Evolutionary conservation across 2,888 invertebrate genomes (phyloP).

Genomic region (Ectemnius cavifrons): DNA sequence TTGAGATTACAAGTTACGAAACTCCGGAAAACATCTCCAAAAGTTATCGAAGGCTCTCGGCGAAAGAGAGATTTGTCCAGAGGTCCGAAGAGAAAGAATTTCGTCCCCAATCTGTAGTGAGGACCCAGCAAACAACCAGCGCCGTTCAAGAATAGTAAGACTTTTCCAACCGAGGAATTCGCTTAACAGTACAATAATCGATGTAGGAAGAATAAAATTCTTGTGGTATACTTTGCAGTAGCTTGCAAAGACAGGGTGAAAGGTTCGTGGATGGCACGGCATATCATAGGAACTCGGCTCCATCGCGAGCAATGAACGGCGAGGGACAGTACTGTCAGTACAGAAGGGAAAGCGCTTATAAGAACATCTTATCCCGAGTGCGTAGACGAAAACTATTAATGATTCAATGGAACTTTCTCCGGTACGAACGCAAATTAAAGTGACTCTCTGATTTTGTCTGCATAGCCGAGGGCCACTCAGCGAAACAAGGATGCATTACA

Average conservation of each 20-base stretch:
- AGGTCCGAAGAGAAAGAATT: constrained; percentile 29
- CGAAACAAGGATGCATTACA: constrained; percentile 36
- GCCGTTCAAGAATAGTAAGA: no score
- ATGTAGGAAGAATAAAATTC: no score
- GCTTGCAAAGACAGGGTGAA: constrained; percentile 39
- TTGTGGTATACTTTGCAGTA: constrained; percentile 32
- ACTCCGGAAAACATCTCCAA: constrained; percentile 21
- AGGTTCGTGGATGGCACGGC: constrained; percentile 34
- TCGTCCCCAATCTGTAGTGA: constrained; percentile 24
- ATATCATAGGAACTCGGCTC: constrained; percentile 28
- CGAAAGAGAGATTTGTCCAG: constrained; percentile 22
- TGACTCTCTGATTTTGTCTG: background rate
- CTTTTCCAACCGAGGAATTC: no score
- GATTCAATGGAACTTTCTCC: background rate
- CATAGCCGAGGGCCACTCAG: constrained; percentile 35
- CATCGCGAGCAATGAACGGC: constrained; percentile 21
- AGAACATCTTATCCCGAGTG: constrained; percentile 32
- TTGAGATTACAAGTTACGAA: constrained; percentile 12
- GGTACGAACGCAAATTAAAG: background rate
- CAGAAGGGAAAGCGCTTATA: constrained; percentile 21
- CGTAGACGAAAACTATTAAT: constrained; percentile 3
- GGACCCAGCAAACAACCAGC: background rate
- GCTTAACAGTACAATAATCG: no score
- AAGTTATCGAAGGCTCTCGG: constrained; percentile 32
- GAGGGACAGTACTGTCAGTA: background rate